phyloP scores from a whole-genome alignment of 2,797 vertebrate species.

The Streptopelia turtur region DNA sequence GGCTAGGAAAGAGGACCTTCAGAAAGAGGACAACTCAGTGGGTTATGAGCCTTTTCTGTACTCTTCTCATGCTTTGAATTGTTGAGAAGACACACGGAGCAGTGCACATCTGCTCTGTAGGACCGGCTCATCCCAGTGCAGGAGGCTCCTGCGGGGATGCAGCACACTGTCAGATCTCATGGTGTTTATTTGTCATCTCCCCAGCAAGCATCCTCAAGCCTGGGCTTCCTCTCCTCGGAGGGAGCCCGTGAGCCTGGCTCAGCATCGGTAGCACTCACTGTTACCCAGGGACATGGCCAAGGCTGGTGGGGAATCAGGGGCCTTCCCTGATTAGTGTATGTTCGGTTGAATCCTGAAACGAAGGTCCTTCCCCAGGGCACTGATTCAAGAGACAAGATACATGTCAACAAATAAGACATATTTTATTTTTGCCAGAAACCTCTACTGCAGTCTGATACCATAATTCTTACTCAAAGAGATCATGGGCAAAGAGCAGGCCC shows the following conservation, averaged over 20 bases:
- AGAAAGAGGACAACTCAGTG: neutral
- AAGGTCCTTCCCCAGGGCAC: slow-evolving; percentile 37
- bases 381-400: slow-evolving; percentile 13
- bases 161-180: slow-evolving; percentile 47
- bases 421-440: slow-evolving; percentile 36
- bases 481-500: neutral
- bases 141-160: slow-evolving; percentile 13
- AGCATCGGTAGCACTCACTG: neutral
- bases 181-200: slow-evolving; percentile 1
- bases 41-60: neutral
- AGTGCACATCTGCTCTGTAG: neutral
- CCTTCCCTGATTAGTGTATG: slow-evolving; percentile 55
- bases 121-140: neutral
- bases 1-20: neutral
- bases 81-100: neutral
- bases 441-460: neutral
- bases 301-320: slow-evolving; percentile 70
- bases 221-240: neutral
- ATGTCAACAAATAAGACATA: neutral
- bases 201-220: neutral
- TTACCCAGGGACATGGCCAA: slow-evolving; percentile 56
- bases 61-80: neutral
- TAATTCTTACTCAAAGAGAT: neutral
- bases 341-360: slow-evolving; percentile 38
- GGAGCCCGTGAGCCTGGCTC: neutral